A percentile compares a stretch with the other conserved stretches of the same genome.
These are phyloP conservation scores for Chironomus riparius DNA, from an alignment of 2,888 invertebrate genomes.

Conservation along the genomic window DNA sequence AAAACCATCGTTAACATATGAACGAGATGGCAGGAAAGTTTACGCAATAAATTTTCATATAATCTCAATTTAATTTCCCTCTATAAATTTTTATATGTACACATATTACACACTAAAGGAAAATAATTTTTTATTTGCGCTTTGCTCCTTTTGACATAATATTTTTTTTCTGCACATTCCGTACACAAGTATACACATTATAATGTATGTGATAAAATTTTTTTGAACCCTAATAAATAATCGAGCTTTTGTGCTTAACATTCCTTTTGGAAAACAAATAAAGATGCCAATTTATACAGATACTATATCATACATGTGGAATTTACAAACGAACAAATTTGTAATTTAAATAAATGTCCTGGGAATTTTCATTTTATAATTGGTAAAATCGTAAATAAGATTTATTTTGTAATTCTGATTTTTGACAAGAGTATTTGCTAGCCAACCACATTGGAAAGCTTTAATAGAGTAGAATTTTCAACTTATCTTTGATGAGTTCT, in stretches of 20 bases:
- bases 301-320: too few species aligned
- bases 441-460: too few species aligned
- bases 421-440: too few species aligned
- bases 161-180: neutral
- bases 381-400: too few species aligned
- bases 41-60: slow-evolving; percentile 17
- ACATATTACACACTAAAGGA: neutral
- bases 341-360: too few species aligned
- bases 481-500: too few species aligned
- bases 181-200: neutral
- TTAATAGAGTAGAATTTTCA: too few species aligned
- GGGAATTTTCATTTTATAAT: too few species aligned
- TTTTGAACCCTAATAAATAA: slow-evolving; percentile 14
- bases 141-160: too few species aligned
- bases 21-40: neutral
- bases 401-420: too few species aligned
- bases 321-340: too few species aligned
- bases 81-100: neutral
- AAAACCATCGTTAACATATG: neutral
- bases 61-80: slow-evolving; percentile 9
- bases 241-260: slow-evolving; percentile 9
- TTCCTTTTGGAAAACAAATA: neutral
- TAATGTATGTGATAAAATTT: neutral
- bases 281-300: neutral
- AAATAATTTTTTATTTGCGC: neutral